phyloP scores from a whole-genome alignment of 2,888 invertebrate genomes.

The Leucophenga maculata region DNA sequence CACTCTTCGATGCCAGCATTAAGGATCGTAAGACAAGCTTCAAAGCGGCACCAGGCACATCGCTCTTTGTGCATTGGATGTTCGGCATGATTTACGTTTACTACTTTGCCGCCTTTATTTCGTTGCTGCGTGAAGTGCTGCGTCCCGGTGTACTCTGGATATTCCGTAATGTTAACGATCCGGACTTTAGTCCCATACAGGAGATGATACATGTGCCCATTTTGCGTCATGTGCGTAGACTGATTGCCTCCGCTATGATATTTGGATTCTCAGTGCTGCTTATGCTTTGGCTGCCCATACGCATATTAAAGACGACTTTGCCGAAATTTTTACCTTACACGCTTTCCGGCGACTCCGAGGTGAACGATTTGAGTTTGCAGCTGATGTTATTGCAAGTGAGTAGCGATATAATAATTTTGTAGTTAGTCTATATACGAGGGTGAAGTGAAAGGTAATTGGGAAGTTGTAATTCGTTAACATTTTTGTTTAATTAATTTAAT shows the following conservation, averaged over 20 bases:
- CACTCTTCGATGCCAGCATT: constrained; percentile 86
- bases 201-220: constrained; percentile 99
- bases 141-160: constrained; percentile 99
- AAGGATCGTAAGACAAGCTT: constrained; percentile 91
- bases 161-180: constrained; percentile 96
- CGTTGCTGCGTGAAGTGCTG: constrained; percentile 92
- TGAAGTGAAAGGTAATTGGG: neutral
- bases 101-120: constrained; percentile 97
- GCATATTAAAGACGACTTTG: constrained; percentile 84
- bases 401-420: constrained; percentile 14
- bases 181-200: constrained; percentile 98
- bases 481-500: too few species aligned
- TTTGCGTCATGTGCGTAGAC: constrained; percentile 88
- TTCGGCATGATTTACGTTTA: constrained; percentile 99
- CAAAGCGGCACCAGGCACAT: constrained; percentile 92
- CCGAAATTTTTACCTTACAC: constrained; percentile 96
- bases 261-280: constrained; percentile 96
- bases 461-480: too few species aligned
- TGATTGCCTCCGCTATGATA: constrained; percentile 93
- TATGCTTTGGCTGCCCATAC: constrained; percentile 96
- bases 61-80: constrained; percentile 98
- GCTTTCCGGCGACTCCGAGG: constrained; percentile 88
- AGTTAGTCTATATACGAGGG: neutral
- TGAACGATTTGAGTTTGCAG: constrained; percentile 95
- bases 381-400: constrained; percentile 86